Base-by-base conservation (phyloP, 2,797 vertebrate species). In the Acipenser oxyrinchus region DNA sequence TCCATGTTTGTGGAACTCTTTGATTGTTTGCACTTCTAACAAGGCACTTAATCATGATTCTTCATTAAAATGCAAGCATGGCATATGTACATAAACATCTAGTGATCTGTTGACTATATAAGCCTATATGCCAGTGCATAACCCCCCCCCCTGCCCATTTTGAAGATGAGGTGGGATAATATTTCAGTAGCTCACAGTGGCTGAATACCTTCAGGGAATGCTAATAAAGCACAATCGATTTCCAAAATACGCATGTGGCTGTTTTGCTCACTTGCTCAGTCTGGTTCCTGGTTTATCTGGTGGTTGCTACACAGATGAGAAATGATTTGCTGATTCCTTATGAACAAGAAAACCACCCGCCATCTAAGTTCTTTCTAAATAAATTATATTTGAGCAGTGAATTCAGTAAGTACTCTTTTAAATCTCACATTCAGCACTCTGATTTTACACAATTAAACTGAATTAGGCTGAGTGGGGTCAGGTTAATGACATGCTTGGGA, bases 221-320 rank as follows among this genome's bases (percentile, higher is more conserved):
- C 84, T 84, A 87, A 87, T 82, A 81, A 75, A 80, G 79, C 75
- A 73, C 73, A 86, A 84, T 78, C 79, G 78, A 80, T 84, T 89
- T 82, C 76, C 71, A 76, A 75, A 83, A 71, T 71, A 55, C 53
- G n/a, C n/a, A 10, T n/a, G n/a, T 55, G 9, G 53, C 53, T 55
- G 53, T n/a, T 55, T 55, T 55, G 6, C n/a, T 55, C 53, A 55
- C 53, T 55, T 1, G 9, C n/a, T 55, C 53, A 55, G 1, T 10
- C 53, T 55, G 53, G 4, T 6, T 55, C 53, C n/a, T 55, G 53
- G 53, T n/a, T 55, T 55, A 55, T 10, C 10, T 6, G 6, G n/a
- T 4, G 53, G n/a, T 55, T 55, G 9, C 53, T 55, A 10, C 53
- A 55, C 53, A 55, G 53, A 55, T 6, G 53, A 6, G 52, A 55